phyloP scores from a whole-genome alignment of 2,888 invertebrate species.

The Anthophora plumipes region DNA sequence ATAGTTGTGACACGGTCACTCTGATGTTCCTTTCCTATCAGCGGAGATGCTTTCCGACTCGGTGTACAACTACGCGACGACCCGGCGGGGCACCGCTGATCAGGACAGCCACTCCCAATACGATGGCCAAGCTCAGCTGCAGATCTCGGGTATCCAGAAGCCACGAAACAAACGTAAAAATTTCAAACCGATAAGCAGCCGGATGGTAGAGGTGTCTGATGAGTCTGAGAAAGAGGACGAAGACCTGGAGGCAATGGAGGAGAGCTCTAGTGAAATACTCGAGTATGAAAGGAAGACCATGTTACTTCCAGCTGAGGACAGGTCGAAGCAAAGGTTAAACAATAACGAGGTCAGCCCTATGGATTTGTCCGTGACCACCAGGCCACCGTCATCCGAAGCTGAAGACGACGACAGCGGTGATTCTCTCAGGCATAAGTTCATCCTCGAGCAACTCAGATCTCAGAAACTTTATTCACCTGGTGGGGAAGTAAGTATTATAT shows the following conservation, averaged over 20 bases:
- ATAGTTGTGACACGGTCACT: too few relatives aligned
- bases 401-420: conserved; percentile 82
- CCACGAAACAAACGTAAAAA: conserved; percentile 86
- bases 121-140: conserved; percentile 79
- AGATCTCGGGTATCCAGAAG: conserved; percentile 79
- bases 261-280: conserved; percentile 73
- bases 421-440: conserved; percentile 82
- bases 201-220: conserved; percentile 84
- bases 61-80: conserved; percentile 84
- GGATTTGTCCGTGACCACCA: conserved; percentile 82
- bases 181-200: conserved; percentile 84
- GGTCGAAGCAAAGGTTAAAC: conserved; percentile 78
- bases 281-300: conserved; percentile 79
- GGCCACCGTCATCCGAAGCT: conserved; percentile 81
- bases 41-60: conserved; percentile 85
- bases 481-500: conserved; percentile 76
- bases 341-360: conserved; percentile 82
- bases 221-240: conserved; percentile 79
- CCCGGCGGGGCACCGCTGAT: conserved; percentile 81
- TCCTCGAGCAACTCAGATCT: conserved; percentile 81
- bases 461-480: conserved; percentile 82
- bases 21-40: conserved; percentile 64
- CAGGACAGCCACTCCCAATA: conserved; percentile 83
- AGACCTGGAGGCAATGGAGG: conserved; percentile 70
- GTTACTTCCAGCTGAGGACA: conserved; percentile 75